Conservation (phyloP, 2,113 vertebrate species). For the Meriones unguiculatus region DNA sequence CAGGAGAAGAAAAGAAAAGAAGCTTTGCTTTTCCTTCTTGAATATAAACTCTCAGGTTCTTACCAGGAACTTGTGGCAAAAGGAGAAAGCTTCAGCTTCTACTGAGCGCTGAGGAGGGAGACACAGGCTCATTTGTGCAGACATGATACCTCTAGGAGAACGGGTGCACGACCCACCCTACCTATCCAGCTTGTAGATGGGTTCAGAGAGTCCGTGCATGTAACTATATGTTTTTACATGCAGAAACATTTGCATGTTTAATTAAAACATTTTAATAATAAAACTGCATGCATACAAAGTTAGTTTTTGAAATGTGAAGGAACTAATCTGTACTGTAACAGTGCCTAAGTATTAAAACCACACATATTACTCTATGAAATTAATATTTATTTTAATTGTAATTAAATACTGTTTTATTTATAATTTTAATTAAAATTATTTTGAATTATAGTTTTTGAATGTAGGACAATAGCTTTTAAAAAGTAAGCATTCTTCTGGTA, state of each 20-base stretch:
- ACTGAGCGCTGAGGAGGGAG: not conserved
- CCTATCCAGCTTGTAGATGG: not conserved
- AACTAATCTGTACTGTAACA: slow-evolving; percentile 2
- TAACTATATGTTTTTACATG: not conserved
- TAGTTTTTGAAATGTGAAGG: not conserved
- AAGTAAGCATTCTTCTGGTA: not conserved
- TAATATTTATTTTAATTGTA: not conserved
- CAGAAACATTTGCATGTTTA: not conserved
- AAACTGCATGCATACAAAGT: not conserved
- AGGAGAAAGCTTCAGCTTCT: not conserved
- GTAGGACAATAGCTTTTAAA: not conserved
- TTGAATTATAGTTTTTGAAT: slow-evolving; percentile 10
- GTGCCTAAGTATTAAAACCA: not conserved
- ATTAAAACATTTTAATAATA: not conserved
- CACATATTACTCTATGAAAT: not conserved
- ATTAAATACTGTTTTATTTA: not conserved
- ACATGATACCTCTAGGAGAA: not conserved
- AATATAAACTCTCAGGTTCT: not conserved
- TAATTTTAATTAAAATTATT: slow-evolving; percentile 29
- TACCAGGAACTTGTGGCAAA: not conserved
- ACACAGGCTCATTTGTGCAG: fast-evolving
- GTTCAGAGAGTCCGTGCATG: not conserved
- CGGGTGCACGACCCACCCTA: not conserved
- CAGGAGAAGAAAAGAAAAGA: not conserved
- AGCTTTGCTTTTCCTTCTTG: not conserved